Conservation (phyloP, 2,797 vertebrate genomes). For the Margarornis squamiger region DNA sequence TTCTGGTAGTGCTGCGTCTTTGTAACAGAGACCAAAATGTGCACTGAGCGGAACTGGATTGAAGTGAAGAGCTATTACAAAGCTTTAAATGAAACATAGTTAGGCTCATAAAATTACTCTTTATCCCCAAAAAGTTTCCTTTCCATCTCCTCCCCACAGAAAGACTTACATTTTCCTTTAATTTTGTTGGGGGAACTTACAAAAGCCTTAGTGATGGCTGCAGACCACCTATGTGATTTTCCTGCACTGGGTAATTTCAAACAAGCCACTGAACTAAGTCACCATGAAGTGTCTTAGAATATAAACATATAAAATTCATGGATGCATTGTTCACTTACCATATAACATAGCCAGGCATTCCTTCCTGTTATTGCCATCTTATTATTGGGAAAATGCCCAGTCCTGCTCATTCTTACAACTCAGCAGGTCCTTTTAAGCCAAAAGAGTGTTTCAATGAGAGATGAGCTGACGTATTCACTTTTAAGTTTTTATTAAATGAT, state of each 20-base stretch:
- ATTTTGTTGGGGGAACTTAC: neutral
- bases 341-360: conserved; percentile 27
- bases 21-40: neutral
- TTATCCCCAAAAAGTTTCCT: neutral
- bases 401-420: conserved; percentile 33
- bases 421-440: conserved; percentile 36
- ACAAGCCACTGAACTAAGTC: neutral
- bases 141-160: neutral
- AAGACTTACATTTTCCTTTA: neutral
- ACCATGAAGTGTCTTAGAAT: neutral
- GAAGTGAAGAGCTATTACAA: neutral
- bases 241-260: neutral
- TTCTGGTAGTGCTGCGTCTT: neutral
- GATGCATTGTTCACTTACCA: neutral
- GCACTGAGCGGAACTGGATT: neutral
- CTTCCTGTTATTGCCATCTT: conserved; percentile 38
- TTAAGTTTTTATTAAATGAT: conserved; percentile 30
- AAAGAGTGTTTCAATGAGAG: conserved; percentile 27
- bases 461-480: conserved; percentile 1
- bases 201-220: neutral
- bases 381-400: conserved; percentile 27
- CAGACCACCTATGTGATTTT: neutral
- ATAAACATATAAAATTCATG: conserved; percentile 3
- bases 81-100: neutral
- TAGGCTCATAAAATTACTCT: neutral